Percentiles rank a stretch among this genome's conserved stretches.
Conservation (phyloP, 2,797 vertebrate species). For the Tangara arthus region DNA sequence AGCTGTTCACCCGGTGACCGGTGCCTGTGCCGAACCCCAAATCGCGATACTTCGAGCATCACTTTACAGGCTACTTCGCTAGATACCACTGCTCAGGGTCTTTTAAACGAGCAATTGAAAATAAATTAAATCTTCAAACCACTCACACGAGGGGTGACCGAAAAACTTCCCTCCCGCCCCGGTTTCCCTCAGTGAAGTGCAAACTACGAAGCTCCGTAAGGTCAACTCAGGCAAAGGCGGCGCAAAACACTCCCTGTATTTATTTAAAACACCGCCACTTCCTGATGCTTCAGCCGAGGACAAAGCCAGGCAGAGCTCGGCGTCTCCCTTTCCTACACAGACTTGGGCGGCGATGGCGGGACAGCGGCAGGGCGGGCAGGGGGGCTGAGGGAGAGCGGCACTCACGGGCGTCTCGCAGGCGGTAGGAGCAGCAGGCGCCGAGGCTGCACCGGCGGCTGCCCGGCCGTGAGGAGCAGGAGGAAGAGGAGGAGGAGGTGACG, state of each 20-base stretch:
- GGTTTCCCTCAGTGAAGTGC: rapidly evolving
- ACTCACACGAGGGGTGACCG: rapidly evolving
- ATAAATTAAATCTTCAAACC: neutral
- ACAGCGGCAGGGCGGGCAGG: neutral
- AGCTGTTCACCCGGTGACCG: no score
- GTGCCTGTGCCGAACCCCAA: neutral
- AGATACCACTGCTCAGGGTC: rapidly evolving
- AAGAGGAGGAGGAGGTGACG: neutral
- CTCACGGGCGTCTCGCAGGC: conserved; percentile 69
- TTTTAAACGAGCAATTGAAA: rapidly evolving
- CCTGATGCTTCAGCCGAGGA: neutral
- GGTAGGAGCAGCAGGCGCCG: conserved; percentile 64
- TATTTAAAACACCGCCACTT: neutral
- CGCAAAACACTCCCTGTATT: rapidly evolving
- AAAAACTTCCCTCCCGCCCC: neutral
- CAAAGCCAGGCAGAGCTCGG: neutral
- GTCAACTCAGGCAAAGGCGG: neutral
- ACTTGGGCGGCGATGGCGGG: rapidly evolving
- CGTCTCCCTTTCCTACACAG: neutral
- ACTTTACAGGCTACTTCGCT: rapidly evolving
- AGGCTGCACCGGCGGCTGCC: conserved; percentile 55
- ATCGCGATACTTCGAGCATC: rapidly evolving
- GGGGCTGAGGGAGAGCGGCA: neutral
- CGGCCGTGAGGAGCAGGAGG: neutral
- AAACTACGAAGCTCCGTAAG: rapidly evolving